Evolutionary conservation across 2,113 vertebrate species (phyloP), one percentile per base, ranked within the genome.

Genomic region (Taxidea taxus): DNA sequence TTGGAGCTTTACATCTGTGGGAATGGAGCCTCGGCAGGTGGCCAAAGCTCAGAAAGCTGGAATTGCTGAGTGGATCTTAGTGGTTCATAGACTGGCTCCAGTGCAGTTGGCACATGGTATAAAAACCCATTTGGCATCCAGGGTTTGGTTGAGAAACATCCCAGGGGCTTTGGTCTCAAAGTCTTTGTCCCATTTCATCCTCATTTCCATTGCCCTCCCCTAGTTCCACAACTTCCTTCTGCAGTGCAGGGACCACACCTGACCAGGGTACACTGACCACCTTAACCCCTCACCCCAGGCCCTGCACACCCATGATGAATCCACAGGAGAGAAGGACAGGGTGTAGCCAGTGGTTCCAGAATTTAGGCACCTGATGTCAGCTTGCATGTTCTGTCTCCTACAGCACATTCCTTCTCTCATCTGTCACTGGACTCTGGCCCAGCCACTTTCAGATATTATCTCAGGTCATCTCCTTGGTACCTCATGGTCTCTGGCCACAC

Each of bases 221-320:
- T 80, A 47, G 7, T 68, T 77, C 62, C 68, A n/a, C 15, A 42
- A 39, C 4, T 42, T 51, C 39, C 16, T 68, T 44, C 31, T 70
- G 13, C 51, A 75, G 51, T 51, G 7, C 29, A 84, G 62, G 23
- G 27, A 70, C 14, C n/a, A 68, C 13, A 7, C 8, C 4, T 39
- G 54, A 23, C 9, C 6, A 58, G 27, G 3, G 7, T 51, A 18
- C 16, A 1, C 3, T 47, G 1, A 9, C 4, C 6, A 60, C 3
- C 31, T 4, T 60, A 16, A 49, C 3, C 60, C 39, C 29, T 81
- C n/a, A 31, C 4, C 25, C 34, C 15, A 31, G n/a, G 18, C 14
- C 31, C 54, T 42, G 51, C 25, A 81, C 2, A 14, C 14, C 3
- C 47, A 58, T 44, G 27, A 27, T 39, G n/a, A 37, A 3, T 20